These are phyloP conservation scores for Sarcoramphus papa DNA, from an alignment of 2,797 vertebrate genomes.

Conservation along the genomic window DNA sequence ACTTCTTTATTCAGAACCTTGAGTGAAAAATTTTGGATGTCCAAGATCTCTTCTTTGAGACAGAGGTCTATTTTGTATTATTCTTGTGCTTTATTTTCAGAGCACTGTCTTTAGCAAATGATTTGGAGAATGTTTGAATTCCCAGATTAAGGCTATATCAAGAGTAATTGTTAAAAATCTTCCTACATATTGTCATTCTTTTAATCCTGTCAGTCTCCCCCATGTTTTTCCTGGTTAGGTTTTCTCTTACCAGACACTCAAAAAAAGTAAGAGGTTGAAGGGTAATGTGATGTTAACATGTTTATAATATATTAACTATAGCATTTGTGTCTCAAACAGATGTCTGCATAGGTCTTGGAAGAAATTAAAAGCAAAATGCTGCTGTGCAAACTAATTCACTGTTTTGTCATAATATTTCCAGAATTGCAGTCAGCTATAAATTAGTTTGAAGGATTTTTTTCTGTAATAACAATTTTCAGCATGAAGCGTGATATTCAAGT, in stretches of 20 bases:
- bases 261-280: not conserved
- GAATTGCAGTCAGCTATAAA: not conserved
- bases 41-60: not conserved
- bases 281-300: not conserved
- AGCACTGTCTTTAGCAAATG: not conserved
- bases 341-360: not conserved
- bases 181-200: not conserved
- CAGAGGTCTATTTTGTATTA: not conserved
- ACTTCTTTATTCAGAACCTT: not conserved
- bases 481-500: not conserved
- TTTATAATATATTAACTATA: not conserved
- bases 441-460: not conserved
- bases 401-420: conserved; percentile 21
- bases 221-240: not conserved
- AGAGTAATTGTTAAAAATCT: not conserved
- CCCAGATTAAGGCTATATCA: not conserved
- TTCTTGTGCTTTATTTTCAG: not conserved
- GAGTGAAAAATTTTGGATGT: not conserved
- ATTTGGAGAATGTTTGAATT: not conserved
- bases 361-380: not conserved
- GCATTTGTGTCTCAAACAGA: not conserved
- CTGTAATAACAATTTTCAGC: not conserved
- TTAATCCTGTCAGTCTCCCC: not conserved
- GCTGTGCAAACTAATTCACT: not conserved
- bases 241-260: not conserved